These are phyloP conservation scores for Hafferia zeledoni DNA, from an alignment of 2,797 vertebrate species.

Conservation along the genomic window DNA sequence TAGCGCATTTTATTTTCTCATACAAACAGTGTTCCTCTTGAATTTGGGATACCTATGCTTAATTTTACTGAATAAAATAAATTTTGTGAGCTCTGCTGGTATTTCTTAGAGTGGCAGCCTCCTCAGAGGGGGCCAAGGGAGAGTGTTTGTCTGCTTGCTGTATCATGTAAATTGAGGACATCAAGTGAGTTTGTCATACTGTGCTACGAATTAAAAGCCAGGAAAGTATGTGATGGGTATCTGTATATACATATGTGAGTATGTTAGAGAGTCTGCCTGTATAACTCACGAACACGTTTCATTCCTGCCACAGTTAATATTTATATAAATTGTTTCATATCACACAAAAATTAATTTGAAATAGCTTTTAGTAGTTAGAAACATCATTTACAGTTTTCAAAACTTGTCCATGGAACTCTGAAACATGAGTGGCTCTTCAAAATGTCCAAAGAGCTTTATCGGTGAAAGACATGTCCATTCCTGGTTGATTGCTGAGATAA, in stretches of 20 bases:
- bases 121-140: not conserved
- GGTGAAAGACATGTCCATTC: not conserved
- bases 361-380: not conserved
- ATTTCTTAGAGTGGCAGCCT: not conserved
- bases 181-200: not conserved
- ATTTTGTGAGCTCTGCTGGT: not conserved
- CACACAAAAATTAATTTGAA: not conserved
- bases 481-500: not conserved
- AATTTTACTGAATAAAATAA: not conserved
- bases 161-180: not conserved
- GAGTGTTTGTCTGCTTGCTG: not conserved
- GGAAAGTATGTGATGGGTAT: not conserved
- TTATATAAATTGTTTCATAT: not conserved
- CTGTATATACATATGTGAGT: accelerated
- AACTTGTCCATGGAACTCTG: not conserved
- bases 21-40: not conserved
- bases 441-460: not conserved
- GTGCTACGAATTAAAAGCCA: not conserved
- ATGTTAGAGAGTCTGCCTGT: not conserved
- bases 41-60: not conserved
- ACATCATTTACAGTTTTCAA: not conserved
- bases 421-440: not conserved
- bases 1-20: not conserved
- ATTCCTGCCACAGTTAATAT: not conserved
- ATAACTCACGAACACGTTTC: not conserved